phyloP scores from a whole-genome alignment of 2,888 invertebrate species.

The Melolontha melolontha region DNA sequence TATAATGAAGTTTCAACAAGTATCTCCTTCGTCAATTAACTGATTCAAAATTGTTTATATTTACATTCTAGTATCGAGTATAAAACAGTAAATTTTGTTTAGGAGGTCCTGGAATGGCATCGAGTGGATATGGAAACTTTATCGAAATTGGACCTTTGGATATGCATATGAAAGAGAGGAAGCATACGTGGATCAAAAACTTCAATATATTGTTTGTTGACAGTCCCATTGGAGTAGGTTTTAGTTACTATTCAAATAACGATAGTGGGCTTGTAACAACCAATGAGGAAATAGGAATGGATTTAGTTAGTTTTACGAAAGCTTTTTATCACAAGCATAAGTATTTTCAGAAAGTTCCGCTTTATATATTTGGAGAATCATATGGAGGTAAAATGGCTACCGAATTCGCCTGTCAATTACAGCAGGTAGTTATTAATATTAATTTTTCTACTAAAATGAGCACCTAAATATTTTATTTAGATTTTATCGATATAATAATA shows the following conservation, averaged over 20 bases:
- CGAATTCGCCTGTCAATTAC: slow-evolving; percentile 74
- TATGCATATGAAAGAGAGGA: slow-evolving; percentile 66
- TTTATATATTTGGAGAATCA: slow-evolving; percentile 90
- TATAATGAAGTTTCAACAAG: too few relatives aligned
- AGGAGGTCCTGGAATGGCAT: slow-evolving; percentile 61
- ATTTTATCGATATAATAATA: too few relatives aligned
- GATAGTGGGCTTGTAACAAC: slow-evolving; percentile 66
- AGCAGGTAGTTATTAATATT: slow-evolving; percentile 15
- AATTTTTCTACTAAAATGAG: too few relatives aligned
- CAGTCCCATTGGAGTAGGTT: slow-evolving; percentile 91
- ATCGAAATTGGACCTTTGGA: slow-evolving; percentile 71
- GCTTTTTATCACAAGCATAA: slow-evolving; percentile 76
- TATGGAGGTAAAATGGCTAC: slow-evolving; percentile 95
- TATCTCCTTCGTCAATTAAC: too few relatives aligned
- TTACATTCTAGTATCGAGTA: too few relatives aligned
- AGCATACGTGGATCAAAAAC: slow-evolving; percentile 69
- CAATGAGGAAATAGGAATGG: slow-evolving; percentile 77
- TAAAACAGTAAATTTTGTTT: slow-evolving; percentile 26
- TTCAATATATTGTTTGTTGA: slow-evolving; percentile 86
- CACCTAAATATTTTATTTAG: too few relatives aligned
- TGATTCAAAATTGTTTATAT: too few relatives aligned
- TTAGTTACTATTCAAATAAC: slow-evolving; percentile 78
- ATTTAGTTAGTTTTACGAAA: slow-evolving; percentile 80
- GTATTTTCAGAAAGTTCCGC: slow-evolving; percentile 78
- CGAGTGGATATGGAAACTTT: slow-evolving; percentile 71